These are phyloP conservation scores for Drosophila prolongata DNA, from an alignment of 2,888 invertebrate genomes.

Conservation along the genomic window DNA sequence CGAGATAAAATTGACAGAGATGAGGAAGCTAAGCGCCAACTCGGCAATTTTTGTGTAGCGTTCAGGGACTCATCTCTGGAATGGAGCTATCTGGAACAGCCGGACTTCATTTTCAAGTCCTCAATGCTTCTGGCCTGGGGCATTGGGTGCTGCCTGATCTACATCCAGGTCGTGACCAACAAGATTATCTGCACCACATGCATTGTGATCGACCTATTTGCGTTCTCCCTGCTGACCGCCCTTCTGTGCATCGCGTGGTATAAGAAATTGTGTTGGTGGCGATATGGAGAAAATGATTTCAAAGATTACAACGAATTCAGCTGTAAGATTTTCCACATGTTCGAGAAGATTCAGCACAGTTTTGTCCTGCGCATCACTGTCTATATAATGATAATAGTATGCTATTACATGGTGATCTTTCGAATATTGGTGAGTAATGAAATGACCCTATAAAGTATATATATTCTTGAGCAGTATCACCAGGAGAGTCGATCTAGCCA, in stretches of 20 bases:
- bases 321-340: background rate
- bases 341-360: constrained; percentile 6
- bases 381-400: background rate
- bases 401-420: background rate
- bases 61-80: background rate
- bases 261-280: constrained; percentile 2
- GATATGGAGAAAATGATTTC: background rate
- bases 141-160: constrained; percentile 3
- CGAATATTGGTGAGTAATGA: background rate
- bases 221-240: background rate
- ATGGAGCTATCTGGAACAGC: background rate
- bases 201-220: background rate
- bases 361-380: background rate
- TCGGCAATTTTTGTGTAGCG: background rate
- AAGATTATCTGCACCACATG: background rate
- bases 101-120: background rate
- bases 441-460: background rate
- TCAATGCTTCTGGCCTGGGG: background rate
- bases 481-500: no score
- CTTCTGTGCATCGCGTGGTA: constrained; percentile 4
- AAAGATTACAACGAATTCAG: background rate
- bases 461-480: no score
- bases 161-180: background rate
- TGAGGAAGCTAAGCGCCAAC: background rate
- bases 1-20: background rate